A percentile compares a stretch with the other conserved stretches of the same genome.
Evolutionary conservation across 2,113 vertebrate genomes (phyloP).

Genomic region (Periophthalmodon schlosseri): DNA sequence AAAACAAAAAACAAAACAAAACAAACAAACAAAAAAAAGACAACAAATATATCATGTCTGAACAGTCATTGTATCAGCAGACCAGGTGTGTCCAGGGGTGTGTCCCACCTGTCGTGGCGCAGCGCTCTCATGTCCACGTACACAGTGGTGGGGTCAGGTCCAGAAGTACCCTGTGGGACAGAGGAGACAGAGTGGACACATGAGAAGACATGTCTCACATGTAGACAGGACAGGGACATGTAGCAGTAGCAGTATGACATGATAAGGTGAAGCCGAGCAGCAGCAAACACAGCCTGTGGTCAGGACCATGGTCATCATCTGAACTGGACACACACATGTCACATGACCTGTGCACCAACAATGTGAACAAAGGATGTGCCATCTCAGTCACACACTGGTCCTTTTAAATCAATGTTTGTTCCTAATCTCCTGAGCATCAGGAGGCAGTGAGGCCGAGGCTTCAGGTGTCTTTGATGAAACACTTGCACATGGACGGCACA

Average conservation of each 20-base stretch:
- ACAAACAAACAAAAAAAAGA: too few relatives aligned
- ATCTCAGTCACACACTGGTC: too few relatives aligned
- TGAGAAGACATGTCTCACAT: neutral
- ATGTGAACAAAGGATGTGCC: too few relatives aligned
- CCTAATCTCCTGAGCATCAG: too few relatives aligned
- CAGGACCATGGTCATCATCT: neutral
- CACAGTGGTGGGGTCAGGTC: slow-evolving; percentile 95
- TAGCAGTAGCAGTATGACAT: slow-evolving; percentile 45
- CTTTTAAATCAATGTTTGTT: too few relatives aligned
- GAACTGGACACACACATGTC: too few relatives aligned
- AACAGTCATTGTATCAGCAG: neutral
- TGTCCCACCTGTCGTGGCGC: slow-evolving; percentile 88
- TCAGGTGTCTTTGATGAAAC: too few relatives aligned
- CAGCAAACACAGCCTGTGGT: slow-evolving; percentile 33
- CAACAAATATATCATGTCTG: neutral
- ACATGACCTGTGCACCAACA: too few relatives aligned
- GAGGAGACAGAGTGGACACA: slow-evolving; percentile 18
- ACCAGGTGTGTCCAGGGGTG: neutral
- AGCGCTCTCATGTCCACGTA: slow-evolving; percentile 96
- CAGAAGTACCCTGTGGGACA: slow-evolving; percentile 86
- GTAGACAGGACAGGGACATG: slow-evolving; percentile 9
- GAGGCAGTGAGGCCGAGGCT: too few relatives aligned
- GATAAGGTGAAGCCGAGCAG: slow-evolving; percentile 51
- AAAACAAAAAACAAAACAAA: too few relatives aligned
- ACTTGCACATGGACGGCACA: too few relatives aligned